phyloP scores from a whole-genome alignment of 2,888 invertebrate genomes.

The Coronaproctus castanopsis region DNA sequence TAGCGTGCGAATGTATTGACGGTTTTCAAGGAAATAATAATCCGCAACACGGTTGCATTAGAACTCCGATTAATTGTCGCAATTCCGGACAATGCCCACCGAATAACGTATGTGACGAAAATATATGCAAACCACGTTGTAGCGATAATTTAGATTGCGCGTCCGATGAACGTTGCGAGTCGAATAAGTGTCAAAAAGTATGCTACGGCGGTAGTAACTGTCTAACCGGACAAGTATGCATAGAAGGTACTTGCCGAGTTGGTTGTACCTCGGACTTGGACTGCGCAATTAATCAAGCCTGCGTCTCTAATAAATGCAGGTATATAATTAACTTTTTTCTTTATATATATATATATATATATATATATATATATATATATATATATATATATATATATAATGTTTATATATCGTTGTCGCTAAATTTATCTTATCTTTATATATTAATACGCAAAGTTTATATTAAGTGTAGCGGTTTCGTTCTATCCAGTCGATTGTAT shows the following conservation, averaged over 20 bases:
- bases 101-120: conserved; percentile 54
- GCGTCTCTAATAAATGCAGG: conserved; percentile 47
- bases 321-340: conserved; percentile 18
- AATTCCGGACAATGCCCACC: conserved; percentile 48
- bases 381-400: no score
- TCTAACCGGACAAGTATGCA: conserved; percentile 70
- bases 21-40: conserved; percentile 74
- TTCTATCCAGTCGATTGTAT: no score
- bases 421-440: no score
- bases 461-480: no score
- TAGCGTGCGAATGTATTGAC: conserved; percentile 57
- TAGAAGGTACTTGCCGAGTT: conserved; percentile 55
- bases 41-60: conserved; percentile 70
- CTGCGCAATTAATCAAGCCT: conserved; percentile 58
- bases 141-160: conserved; percentile 52
- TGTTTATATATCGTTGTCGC: no score
- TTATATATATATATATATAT: no score
- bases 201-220: conserved; percentile 81
- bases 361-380: no score
- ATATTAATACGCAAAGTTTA: no score
- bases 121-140: conserved; percentile 60
- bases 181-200: conserved; percentile 58
- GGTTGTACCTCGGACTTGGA: conserved; percentile 67
- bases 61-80: conserved; percentile 48
- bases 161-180: conserved; percentile 61